Conservation (phyloP, 2,888 invertebrate genomes). For the Aspidiotus destructor region DNA sequence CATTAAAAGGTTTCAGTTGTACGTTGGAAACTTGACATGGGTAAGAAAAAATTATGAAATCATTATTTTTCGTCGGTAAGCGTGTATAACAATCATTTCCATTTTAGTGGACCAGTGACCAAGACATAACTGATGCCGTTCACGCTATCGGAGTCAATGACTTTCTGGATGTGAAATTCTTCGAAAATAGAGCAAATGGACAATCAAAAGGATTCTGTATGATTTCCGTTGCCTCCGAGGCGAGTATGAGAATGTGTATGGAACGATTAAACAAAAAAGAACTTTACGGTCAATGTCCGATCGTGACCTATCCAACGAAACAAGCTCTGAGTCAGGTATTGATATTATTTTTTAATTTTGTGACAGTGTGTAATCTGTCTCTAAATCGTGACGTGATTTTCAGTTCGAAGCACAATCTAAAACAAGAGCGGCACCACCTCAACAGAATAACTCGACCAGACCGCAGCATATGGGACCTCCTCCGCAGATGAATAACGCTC, state of each 20-base stretch:
- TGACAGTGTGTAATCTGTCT: neutral
- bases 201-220: conserved; percentile 98
- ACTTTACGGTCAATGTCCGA: conserved; percentile 88
- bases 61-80: neutral
- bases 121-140: conserved; percentile 86
- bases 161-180: conserved; percentile 96
- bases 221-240: conserved; percentile 84
- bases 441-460: conserved; percentile 48
- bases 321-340: conserved; percentile 59
- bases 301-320: conserved; percentile 91
- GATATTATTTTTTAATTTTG: conserved; percentile 24
- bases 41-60: conserved; percentile 45
- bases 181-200: conserved; percentile 97
- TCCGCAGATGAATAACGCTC: conserved; percentile 47
- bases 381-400: conserved; percentile 36
- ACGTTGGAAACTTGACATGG: conserved; percentile 98
- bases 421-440: conserved; percentile 72
- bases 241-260: conserved; percentile 77
- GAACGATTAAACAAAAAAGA: conserved; percentile 92
- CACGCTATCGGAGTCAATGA: conserved; percentile 80
- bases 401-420: conserved; percentile 89
- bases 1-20: conserved; percentile 70
- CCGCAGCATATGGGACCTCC: conserved; percentile 36
- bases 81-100: conserved; percentile 30
- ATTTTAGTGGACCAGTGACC: conserved; percentile 93